A percentile compares a stretch with the other conserved stretches of the same genome.
These are phyloP conservation scores for Drosophila parvula DNA, from an alignment of 1,140 invertebrate species.

Conservation along the genomic window DNA sequence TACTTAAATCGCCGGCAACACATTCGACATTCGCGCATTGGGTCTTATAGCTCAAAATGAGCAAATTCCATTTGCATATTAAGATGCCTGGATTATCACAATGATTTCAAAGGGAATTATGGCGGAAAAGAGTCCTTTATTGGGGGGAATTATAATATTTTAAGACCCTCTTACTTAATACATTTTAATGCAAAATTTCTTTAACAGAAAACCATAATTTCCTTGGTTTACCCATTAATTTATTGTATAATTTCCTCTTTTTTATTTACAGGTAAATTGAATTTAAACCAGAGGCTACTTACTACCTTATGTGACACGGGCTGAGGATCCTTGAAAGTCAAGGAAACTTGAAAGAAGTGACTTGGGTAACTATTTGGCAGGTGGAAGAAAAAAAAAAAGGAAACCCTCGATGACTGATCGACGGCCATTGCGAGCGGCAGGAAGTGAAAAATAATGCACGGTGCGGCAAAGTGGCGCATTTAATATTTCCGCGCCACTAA, in stretches of 20 bases:
- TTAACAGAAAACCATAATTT: background rate
- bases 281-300: background rate
- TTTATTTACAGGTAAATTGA: slow-evolving; percentile 36
- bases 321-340: too few species aligned
- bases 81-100: slow-evolving; percentile 1
- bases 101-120: slow-evolving; percentile 3
- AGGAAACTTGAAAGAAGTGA: background rate
- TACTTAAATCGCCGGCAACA: slow-evolving; percentile 65
- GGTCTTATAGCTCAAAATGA: background rate
- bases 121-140: background rate
- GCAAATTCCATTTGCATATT: slow-evolving; percentile 22
- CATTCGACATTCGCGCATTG: slow-evolving; percentile 41
- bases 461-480: slow-evolving; percentile 77
- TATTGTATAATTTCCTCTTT: background rate
- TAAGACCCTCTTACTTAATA: background rate
- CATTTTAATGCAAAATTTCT: background rate
- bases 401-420: slow-evolving; percentile 44
- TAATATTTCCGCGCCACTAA: slow-evolving; percentile 74
- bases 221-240: slow-evolving; percentile 5
- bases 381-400: background rate
- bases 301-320: too few species aligned
- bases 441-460: slow-evolving; percentile 77
- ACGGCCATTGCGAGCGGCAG: slow-evolving; percentile 44
- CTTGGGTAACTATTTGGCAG: background rate
- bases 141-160: background rate